Evolutionary conservation across 2,888 invertebrate species (phyloP).

Genomic region (Copidosoma aretas): DNA sequence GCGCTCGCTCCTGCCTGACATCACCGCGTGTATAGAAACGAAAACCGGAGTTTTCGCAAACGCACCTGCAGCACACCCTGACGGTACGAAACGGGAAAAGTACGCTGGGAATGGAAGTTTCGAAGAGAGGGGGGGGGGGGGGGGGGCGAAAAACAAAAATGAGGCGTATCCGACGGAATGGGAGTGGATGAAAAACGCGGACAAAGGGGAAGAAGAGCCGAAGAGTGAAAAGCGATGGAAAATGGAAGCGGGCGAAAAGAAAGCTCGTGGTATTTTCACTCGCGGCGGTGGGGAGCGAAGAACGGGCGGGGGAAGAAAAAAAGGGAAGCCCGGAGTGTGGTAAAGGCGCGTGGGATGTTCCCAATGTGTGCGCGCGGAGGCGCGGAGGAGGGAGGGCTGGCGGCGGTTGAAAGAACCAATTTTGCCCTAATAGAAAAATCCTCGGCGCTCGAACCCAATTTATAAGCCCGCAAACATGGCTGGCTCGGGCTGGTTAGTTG

Average conservation of each 20-base stretch:
- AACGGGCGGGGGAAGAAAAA: slow-evolving; percentile 29
- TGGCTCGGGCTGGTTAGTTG: slow-evolving; percentile 44
- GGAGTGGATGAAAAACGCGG: not conserved
- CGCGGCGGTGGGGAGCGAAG: not conserved
- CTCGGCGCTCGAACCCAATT: slow-evolving; percentile 62
- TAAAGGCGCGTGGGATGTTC: too few relatives aligned
- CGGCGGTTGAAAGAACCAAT: slow-evolving; percentile 63
- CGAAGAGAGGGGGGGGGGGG: too few relatives aligned
- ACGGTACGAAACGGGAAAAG: too few relatives aligned
- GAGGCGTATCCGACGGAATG: too few relatives aligned
- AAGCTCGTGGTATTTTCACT: not conserved
- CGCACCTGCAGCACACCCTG: too few relatives aligned
- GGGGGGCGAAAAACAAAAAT: too few relatives aligned
- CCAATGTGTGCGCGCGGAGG: slow-evolving; percentile 1
- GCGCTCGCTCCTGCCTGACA: too few relatives aligned
- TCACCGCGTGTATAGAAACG: too few relatives aligned
- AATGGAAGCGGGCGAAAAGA: slow-evolving; percentile 36
- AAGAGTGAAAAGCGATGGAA: slow-evolving; percentile 30
- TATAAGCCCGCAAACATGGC: slow-evolving; percentile 63
- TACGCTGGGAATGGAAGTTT: not conserved
- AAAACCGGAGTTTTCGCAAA: too few relatives aligned
- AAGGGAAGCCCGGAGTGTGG: slow-evolving; percentile 2
- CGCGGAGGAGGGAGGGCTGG: slow-evolving; percentile 49
- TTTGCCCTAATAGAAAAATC: slow-evolving; percentile 64
- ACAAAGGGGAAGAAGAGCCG: slow-evolving; percentile 27